phyloP scores from a whole-genome alignment of 2,888 invertebrate genomes.

The Pharmacophagus antenor region DNA sequence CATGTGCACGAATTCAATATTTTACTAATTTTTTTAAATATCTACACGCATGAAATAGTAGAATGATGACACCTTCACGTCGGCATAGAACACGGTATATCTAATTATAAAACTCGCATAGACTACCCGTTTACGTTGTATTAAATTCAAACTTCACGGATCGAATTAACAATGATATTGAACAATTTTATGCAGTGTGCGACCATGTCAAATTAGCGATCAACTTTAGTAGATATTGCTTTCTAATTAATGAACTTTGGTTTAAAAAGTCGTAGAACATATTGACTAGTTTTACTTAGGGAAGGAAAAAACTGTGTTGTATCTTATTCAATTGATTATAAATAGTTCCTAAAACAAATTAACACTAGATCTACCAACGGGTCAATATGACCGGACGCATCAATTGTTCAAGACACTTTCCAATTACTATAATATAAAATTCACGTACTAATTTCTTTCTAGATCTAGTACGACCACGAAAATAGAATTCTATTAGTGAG shows the following conservation, averaged over 20 bases:
- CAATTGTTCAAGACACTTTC: too few species aligned
- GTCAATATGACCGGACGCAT: too few species aligned
- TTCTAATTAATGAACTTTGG: background rate
- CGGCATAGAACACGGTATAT: slow-evolving; percentile 23
- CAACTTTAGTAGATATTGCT: background rate
- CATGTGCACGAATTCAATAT: slow-evolving; percentile 1
- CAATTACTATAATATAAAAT: too few species aligned
- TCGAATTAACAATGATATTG: slow-evolving; percentile 8
- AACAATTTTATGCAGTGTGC: background rate
- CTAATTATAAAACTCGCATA: slow-evolving; percentile 29
- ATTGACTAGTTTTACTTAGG: too few species aligned
- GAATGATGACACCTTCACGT: slow-evolving; percentile 37
- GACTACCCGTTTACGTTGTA: slow-evolving; percentile 13
- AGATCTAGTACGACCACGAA: slow-evolving; percentile 3
- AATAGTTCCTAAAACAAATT: too few species aligned
- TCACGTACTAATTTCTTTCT: background rate
- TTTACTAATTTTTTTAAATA: too few species aligned
- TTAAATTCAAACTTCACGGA: slow-evolving; percentile 8
- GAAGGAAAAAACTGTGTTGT: too few species aligned
- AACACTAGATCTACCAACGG: too few species aligned
- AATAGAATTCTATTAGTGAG: slow-evolving; percentile 7
- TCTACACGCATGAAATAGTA: slow-evolving; percentile 31
- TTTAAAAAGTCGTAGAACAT: too few species aligned
- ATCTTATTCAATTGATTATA: too few species aligned
- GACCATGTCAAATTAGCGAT: background rate